Conservation (phyloP, 2,888 invertebrate species). For the Tiliacea aurago region DNA sequence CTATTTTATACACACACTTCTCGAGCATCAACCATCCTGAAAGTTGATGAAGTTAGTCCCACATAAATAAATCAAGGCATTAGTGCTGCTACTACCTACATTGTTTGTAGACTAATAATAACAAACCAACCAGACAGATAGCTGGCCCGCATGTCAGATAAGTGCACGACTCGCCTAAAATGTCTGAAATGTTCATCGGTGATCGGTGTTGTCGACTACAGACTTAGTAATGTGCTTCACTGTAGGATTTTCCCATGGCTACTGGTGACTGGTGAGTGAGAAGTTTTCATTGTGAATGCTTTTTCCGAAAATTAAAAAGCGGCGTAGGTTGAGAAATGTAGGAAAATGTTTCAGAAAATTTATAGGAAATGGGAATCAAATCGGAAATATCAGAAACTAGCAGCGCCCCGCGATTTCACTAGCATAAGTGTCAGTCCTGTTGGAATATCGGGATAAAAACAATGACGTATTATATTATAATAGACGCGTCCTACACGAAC, state of each 20-base stretch:
- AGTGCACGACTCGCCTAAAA: constrained; percentile 37
- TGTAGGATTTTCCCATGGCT: background rate
- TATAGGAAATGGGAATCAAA: background rate
- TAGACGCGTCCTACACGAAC: too few relatives aligned
- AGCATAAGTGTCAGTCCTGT: too few relatives aligned
- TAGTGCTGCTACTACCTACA: constrained; percentile 27
- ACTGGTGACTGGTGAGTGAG: background rate
- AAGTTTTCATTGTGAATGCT: background rate
- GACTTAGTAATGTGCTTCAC: background rate
- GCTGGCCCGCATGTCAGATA: constrained; percentile 10
- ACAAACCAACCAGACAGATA: constrained; percentile 19
- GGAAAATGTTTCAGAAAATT: background rate
- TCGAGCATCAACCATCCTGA: background rate
- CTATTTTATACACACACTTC: constrained; percentile 2
- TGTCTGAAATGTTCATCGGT: constrained; percentile 29
- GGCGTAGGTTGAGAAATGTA: background rate
- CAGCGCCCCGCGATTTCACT: too few relatives aligned
- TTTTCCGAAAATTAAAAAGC: background rate
- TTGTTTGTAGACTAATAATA: constrained; percentile 28
- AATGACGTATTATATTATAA: too few relatives aligned
- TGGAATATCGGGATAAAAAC: too few relatives aligned
- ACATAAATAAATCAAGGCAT: constrained; percentile 8
- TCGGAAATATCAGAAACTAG: background rate
- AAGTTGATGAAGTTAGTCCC: background rate
- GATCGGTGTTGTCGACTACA: constrained; percentile 9